Conservation (phyloP, 2,113 vertebrate species). For the Dipodomys merriami region DNA sequence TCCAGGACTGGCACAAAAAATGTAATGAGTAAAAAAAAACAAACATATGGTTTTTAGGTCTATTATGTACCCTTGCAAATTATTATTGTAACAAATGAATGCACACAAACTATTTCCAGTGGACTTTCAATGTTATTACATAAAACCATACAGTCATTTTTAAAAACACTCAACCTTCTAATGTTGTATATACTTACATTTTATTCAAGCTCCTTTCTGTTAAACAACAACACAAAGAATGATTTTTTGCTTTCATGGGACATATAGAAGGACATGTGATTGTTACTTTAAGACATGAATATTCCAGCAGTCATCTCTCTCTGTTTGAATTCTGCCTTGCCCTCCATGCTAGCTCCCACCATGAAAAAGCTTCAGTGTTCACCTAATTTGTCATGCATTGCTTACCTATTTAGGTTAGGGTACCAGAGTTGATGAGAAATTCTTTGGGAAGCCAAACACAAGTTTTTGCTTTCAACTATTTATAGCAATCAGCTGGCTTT, state of each 20-base stretch:
- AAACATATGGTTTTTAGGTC: slow-evolving; percentile 30
- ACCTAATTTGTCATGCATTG: slow-evolving; percentile 64
- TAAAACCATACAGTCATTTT: background rate
- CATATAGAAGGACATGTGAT: slow-evolving; percentile 1
- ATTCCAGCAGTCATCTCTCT: slow-evolving; percentile 2
- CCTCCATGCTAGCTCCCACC: slow-evolving; percentile 25
- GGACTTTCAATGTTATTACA: slow-evolving; percentile 45
- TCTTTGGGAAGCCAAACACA: slow-evolving; percentile 78
- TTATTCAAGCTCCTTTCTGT: slow-evolving; percentile 59
- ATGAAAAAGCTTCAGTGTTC: slow-evolving; percentile 33
- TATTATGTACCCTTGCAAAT: slow-evolving; percentile 28
- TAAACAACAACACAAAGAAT: slow-evolving; percentile 2
- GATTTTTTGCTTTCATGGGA: slow-evolving; percentile 12
- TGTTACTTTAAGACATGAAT: slow-evolving; percentile 39
- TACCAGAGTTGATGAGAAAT: slow-evolving; percentile 80
- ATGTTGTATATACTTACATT: background rate
- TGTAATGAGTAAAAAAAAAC: slow-evolving; percentile 9
- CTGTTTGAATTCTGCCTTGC: slow-evolving; percentile 26
- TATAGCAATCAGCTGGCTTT: slow-evolving; percentile 84
- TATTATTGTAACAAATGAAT: slow-evolving; percentile 62
- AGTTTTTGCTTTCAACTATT: slow-evolving; percentile 82
- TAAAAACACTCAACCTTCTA: slow-evolving; percentile 9
- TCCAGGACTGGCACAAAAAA: background rate
- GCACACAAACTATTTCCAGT: slow-evolving; percentile 39
- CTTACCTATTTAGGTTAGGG: slow-evolving; percentile 79